Percentiles rank a stretch among this genome's conserved stretches.
phyloP scores from a whole-genome alignment of 2,113 vertebrate genomes.

The Odocoileus hemionus region DNA sequence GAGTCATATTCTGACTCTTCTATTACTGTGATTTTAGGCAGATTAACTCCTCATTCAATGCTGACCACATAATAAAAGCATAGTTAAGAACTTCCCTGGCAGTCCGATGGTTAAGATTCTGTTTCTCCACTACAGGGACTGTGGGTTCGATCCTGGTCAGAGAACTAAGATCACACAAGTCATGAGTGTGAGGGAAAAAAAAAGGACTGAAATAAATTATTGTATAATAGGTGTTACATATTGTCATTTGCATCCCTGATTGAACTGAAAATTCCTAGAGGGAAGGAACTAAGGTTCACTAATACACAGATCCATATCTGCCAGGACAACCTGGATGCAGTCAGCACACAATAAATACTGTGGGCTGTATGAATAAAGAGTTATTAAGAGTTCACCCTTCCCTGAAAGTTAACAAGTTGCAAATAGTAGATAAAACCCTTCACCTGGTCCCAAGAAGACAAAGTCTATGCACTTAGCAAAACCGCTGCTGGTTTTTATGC shows the following conservation, averaged over 20 bases:
- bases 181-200: background rate
- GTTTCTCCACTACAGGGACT: background rate
- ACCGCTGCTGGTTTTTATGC: background rate
- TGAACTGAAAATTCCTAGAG: background rate
- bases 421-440: background rate
- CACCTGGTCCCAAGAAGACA: background rate
- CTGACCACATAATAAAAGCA: background rate
- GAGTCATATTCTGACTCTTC: background rate
- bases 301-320: background rate
- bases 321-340: background rate
- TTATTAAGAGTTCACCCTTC: background rate
- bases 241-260: background rate
- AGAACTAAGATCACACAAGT: background rate
- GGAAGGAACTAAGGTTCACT: background rate
- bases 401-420: background rate
- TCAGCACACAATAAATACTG: background rate
- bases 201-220: background rate
- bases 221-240: background rate
- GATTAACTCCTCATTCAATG: background rate
- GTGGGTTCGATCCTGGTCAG: background rate
- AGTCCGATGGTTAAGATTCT: background rate
- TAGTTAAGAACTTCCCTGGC: background rate
- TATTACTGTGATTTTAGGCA: background rate
- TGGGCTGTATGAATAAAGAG: background rate
- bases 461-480: background rate